phyloP scores from a whole-genome alignment of 2,113 vertebrate genomes.

The Plestiodon gilberti region DNA sequence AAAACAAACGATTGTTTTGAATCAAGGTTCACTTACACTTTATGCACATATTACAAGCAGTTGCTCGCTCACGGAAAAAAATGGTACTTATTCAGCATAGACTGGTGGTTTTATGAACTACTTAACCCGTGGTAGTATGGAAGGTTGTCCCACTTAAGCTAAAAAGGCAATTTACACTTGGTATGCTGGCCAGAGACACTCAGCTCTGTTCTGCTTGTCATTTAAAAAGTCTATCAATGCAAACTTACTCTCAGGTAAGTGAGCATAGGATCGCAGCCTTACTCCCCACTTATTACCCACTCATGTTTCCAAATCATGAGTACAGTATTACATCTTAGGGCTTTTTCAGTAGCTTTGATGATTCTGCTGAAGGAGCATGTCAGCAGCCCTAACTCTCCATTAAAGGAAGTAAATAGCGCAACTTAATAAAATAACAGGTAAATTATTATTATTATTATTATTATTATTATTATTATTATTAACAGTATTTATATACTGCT shows the following conservation, averaged over 20 bases:
- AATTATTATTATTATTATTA: too few species aligned
- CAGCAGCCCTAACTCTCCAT: not conserved
- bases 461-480: too few species aligned
- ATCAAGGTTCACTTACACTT: not conserved
- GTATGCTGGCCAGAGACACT: not conserved
- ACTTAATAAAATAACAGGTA: too few species aligned
- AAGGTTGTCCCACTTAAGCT: not conserved
- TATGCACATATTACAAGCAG: not conserved
- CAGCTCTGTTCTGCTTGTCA: not conserved
- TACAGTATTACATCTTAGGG: not conserved
- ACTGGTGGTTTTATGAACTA: not conserved
- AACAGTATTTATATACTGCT: too few species aligned
- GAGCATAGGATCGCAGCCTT: too few species aligned
- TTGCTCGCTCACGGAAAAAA: not conserved
- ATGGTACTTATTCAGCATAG: not conserved
- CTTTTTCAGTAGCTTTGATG: not conserved
- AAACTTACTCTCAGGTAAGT: too few species aligned
- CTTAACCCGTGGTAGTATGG: not conserved
- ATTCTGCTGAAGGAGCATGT: not conserved
- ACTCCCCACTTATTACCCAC: too few species aligned
- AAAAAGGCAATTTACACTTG: not conserved
- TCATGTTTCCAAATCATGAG: not conserved
- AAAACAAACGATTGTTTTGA: not conserved
- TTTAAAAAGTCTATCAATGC: not conserved
- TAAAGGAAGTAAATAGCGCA: too few species aligned